Percentiles rank a stretch among this genome's conserved stretches.
phyloP scores from a whole-genome alignment of 2,113 vertebrate species.

The Oreocharis arfaki region DNA sequence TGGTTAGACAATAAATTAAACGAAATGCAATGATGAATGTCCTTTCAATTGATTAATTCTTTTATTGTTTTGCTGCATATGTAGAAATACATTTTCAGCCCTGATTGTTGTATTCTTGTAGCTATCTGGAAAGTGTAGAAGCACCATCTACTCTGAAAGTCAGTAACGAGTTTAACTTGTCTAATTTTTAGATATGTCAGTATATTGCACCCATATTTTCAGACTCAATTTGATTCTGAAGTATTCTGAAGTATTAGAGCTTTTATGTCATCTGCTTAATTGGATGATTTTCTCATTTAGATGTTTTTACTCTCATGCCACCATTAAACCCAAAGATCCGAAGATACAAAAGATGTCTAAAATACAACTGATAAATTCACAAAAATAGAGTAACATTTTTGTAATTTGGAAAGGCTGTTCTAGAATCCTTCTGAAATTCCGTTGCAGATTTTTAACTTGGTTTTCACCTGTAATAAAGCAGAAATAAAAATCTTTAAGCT shows the following conservation, averaged over 20 bases:
- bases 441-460: background rate
- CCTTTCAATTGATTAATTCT: background rate
- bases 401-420: background rate
- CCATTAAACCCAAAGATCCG: background rate
- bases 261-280: background rate
- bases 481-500: background rate
- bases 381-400: background rate
- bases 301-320: background rate
- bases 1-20: background rate
- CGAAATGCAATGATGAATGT: background rate
- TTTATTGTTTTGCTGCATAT: background rate
- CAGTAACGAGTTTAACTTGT: background rate
- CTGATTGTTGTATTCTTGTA: background rate
- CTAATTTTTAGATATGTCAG: background rate
- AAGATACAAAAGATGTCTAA: background rate
- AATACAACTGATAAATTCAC: background rate
- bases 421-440: background rate
- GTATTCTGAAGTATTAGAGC: background rate
- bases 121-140: background rate
- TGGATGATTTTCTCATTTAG: background rate
- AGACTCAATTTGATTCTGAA: background rate
- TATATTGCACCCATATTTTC: background rate
- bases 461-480: background rate
- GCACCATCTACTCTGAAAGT: background rate
- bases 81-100: background rate